Conservation (phyloP, 1,140 invertebrate genomes). For the Episyrphus balteatus region DNA sequence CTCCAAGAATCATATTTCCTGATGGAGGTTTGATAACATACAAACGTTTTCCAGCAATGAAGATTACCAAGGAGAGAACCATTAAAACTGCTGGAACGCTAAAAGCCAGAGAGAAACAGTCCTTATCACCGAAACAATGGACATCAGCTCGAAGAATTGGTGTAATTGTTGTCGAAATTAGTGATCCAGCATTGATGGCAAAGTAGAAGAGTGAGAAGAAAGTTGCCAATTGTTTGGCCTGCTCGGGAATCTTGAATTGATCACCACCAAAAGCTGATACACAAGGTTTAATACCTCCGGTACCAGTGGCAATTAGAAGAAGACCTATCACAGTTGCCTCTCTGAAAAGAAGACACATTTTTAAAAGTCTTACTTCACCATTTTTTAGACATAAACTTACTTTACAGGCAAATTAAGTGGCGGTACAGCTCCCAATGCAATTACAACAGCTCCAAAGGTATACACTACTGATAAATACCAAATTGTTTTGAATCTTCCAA, state of each 20-base stretch:
- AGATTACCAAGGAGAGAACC: conserved; percentile 54
- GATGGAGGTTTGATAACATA: conserved; percentile 66
- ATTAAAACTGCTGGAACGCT: conserved; percentile 64
- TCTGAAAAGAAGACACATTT: conserved; percentile 32
- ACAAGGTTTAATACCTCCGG: conserved; percentile 77
- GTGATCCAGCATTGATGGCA: conserved; percentile 66
- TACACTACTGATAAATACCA: conserved; percentile 64
- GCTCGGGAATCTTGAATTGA: conserved; percentile 54
- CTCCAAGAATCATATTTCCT: conserved; percentile 66
- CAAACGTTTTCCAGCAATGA: conserved; percentile 57
- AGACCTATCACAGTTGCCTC: conserved; percentile 48
- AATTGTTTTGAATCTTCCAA: conserved; percentile 76
- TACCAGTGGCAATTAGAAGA: conserved; percentile 54
- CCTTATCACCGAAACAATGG: conserved; percentile 52
- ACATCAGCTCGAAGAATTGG: conserved; percentile 60
- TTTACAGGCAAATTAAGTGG: conserved; percentile 28
- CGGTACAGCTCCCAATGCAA: conserved; percentile 44
- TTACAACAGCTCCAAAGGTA: conserved; percentile 51
- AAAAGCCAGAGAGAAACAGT: conserved; percentile 71
- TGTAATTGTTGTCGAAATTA: conserved; percentile 65
- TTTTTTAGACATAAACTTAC: no score
- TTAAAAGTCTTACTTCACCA: not conserved
- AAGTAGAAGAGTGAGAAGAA: conserved; percentile 79
- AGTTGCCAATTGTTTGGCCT: conserved; percentile 46
- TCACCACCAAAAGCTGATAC: conserved; percentile 76